Evolutionary conservation across 2,797 vertebrate genomes (phyloP).

Genomic region (Valencia hispanica): DNA sequence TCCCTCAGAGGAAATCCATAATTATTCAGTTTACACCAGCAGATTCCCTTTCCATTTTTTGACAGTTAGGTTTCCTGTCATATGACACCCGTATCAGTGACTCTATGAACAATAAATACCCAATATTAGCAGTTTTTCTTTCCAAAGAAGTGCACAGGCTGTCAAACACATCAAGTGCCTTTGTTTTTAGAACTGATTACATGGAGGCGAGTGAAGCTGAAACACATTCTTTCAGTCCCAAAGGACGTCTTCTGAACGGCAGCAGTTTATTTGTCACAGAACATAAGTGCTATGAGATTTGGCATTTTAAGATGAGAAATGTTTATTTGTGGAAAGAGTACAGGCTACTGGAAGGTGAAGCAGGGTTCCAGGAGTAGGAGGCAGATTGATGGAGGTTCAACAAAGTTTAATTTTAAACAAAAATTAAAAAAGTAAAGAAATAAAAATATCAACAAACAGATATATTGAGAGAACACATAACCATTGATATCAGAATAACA

Average conservation of each 20-base stretch:
- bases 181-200: slow-evolving; percentile 20
- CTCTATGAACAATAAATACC: slow-evolving; percentile 45
- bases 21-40: slow-evolving; percentile 37
- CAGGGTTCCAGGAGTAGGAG: neutral
- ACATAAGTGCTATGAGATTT: slow-evolving; percentile 1
- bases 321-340: neutral
- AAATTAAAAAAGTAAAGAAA: neutral
- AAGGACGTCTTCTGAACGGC: neutral
- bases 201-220: slow-evolving; percentile 28
- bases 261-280: neutral
- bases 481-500: neutral
- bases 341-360: neutral
- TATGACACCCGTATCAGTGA: slow-evolving; percentile 35
- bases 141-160: slow-evolving; percentile 31
- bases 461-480: neutral
- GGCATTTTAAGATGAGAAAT: neutral
- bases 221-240: slow-evolving; percentile 34
- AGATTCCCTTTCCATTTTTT: slow-evolving; percentile 5
- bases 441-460: neutral
- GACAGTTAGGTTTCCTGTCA: slow-evolving; percentile 33
- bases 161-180: slow-evolving; percentile 25
- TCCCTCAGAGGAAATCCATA: slow-evolving; percentile 32
- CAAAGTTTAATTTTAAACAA: neutral
- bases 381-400: neutral
- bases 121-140: slow-evolving; percentile 7